Percentiles rank a stretch among this genome's conserved stretches.
Conservation (phyloP, 2,113 vertebrate species). For the Periophthalmodon schlosseri region DNA sequence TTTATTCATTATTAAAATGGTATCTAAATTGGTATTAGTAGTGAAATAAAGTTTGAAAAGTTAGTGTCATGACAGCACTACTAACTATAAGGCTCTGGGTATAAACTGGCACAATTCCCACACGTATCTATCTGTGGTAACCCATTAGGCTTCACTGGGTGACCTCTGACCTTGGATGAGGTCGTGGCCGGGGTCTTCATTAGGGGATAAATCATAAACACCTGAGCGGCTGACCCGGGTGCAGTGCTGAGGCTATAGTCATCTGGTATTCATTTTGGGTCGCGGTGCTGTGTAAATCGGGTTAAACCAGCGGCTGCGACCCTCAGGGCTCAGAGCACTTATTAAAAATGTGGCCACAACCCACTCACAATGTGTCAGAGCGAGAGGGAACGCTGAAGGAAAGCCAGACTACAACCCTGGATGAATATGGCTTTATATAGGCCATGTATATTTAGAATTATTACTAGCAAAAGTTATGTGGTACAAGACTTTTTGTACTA, state of each 20-base stretch:
- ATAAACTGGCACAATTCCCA: constrained; percentile 62
- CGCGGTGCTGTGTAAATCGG: constrained; percentile 65
- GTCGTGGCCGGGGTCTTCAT: constrained; percentile 71
- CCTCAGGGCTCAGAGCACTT: constrained; percentile 66
- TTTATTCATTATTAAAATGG: no score
- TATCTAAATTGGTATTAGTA: no score
- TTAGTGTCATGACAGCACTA: not conserved
- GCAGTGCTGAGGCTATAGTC: constrained; percentile 43
- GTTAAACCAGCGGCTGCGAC: constrained; percentile 74
- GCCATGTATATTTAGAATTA: constrained; percentile 39
- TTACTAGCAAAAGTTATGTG: constrained; percentile 22
- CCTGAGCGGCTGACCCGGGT: constrained; percentile 69
- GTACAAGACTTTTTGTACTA: no score
- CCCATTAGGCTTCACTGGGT: constrained; percentile 69
- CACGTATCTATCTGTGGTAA: constrained; percentile 61
- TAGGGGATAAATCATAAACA: constrained; percentile 77
- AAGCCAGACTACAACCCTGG: constrained; percentile 26
- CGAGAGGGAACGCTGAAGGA: constrained; percentile 18
- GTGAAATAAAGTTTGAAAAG: no score
- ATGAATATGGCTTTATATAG: constrained; percentile 40
- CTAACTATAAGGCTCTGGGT: constrained; percentile 2
- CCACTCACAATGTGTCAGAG: constrained; percentile 42
- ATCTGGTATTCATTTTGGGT: constrained; percentile 74
- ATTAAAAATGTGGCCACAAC: constrained; percentile 72
- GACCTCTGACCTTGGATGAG: constrained; percentile 61